A percentile compares a stretch with the other conserved stretches of the same genome.
Conservation (phyloP, 2,113 vertebrate species). For the Sminthopsis crassicaudata region DNA sequence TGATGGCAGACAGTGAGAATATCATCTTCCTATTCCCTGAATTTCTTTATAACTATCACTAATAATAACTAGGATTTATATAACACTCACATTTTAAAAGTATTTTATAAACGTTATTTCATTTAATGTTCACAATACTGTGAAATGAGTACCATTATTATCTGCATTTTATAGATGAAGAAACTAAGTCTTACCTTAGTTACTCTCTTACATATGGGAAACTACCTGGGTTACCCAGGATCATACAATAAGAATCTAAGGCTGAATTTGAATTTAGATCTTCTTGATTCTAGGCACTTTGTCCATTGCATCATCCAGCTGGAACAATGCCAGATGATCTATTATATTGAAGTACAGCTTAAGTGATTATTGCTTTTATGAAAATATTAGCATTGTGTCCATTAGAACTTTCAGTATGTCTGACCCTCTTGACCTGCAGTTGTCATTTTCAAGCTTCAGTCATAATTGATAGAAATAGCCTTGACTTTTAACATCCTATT, state of each 20-base stretch:
- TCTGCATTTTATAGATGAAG: not conserved
- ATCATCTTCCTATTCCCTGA: not conserved
- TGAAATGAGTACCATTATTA: not conserved
- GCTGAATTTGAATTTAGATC: not conserved
- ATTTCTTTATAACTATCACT: not conserved
- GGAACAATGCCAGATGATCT: constrained; percentile 1
- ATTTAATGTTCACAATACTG: not conserved
- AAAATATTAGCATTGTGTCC: not conserved
- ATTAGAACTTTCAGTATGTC: not conserved
- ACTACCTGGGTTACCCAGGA: not conserved
- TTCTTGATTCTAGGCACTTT: not conserved
- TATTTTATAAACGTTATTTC: not conserved
- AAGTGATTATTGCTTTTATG: not conserved
- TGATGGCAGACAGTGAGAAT: not conserved
- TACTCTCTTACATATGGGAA: too few species aligned
- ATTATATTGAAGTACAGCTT: constrained; percentile 24
- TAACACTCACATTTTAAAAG: not conserved
- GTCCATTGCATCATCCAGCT: not conserved
- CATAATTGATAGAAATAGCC: not conserved
- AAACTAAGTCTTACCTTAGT: not conserved
- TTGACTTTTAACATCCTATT: rapidly evolving
- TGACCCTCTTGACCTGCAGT: not conserved
- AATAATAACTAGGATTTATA: not conserved
- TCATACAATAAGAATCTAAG: not conserved
- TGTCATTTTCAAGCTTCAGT: not conserved